Evolutionary conservation across 2,888 invertebrate species (phyloP), one percentile per base, ranked within the genome.

Genomic region (Homarus gammarus): DNA sequence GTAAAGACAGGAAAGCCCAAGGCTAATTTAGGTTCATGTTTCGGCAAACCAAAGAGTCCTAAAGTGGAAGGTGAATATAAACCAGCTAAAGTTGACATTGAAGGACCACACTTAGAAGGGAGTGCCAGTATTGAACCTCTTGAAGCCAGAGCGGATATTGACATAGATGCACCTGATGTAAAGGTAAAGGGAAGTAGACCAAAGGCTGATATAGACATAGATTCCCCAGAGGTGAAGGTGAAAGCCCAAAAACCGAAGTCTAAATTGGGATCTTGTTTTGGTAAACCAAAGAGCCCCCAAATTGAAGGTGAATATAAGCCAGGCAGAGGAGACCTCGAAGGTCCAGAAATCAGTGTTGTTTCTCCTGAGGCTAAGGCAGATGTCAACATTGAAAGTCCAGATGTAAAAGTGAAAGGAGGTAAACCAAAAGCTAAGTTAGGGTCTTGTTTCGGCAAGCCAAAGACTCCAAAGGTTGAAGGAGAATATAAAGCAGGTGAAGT

Each of bases 401-500:
- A 86, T 68, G 78, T 78, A 5, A 78, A 77, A 78, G 68, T 86
- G 12, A 86, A 86, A 40, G 70, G 31, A 61, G 68, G 70, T n/a
- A 87, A 87, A 56, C 73, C 87, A 2, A 87, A 87, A 56, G 72
- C 75, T 75, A 87, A 81, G 64, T 73, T 87, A 49, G 81, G 82
- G 15, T 87, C 87, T n/a, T 87, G 87, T 44, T 87, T 87, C 75
- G 82, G 87, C 61, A 87, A 87, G 33, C 82, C 87, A 8, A 87
- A 87, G 68, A n/a, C 27, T 1, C 75, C 88, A 18, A 40, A 77
- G 27, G 64, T 83, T 33, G 88, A 88, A 51, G 88, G 83, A 33
- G 83, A 88, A 83, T 88, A 88, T 64, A 88, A 82, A 40, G 51
- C 83, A 51, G 88, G 88, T n/a, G 33, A 88, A 68, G 18, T 83